A percentile compares a stretch with the other conserved stretches of the same genome.
phyloP scores from a whole-genome alignment of 2,113 vertebrate species.

The Spizaetus ornatus region DNA sequence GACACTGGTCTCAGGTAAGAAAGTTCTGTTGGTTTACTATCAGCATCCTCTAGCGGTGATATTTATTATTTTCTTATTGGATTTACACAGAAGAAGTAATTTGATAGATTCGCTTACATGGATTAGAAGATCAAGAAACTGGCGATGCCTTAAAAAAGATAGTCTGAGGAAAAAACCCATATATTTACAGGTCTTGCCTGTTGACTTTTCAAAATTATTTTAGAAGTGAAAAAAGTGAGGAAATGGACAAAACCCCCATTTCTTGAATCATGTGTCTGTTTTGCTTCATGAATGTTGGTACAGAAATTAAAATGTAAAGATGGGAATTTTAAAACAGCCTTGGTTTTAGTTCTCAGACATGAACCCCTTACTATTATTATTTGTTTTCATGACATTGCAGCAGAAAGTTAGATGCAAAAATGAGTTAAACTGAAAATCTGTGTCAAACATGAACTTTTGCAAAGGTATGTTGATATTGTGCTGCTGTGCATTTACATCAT shows the following conservation, averaged over 20 bases:
- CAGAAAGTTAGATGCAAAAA: not conserved
- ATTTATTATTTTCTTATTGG: not conserved
- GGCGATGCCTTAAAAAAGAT: not conserved
- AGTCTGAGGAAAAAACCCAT: not conserved
- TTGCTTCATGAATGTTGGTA: not conserved
- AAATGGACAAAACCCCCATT: rapidly evolving
- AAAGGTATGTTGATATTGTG: not conserved
- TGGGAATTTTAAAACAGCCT: not conserved
- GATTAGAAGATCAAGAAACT: not conserved
- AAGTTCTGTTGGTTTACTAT: conserved; percentile 22
- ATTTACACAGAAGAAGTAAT: not conserved
- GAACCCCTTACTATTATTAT: not conserved
- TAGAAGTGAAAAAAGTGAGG: not conserved
- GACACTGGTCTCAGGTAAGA: rapidly evolving
- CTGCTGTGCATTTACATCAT: not conserved
- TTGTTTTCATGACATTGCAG: not conserved
- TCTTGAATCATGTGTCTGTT: not conserved
- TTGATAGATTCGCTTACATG: not conserved
- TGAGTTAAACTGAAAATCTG: not conserved
- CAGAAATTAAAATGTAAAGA: not conserved
- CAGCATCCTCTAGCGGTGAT: conserved; percentile 64
- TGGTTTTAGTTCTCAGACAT: rapidly evolving
- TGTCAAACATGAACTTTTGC: not conserved
- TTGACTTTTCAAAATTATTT: not conserved
- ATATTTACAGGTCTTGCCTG: not conserved